Percentiles rank a stretch among this genome's conserved stretches.
Evolutionary conservation across 2,113 vertebrate species (phyloP).

Genomic region (Nibea albiflora): DNA sequence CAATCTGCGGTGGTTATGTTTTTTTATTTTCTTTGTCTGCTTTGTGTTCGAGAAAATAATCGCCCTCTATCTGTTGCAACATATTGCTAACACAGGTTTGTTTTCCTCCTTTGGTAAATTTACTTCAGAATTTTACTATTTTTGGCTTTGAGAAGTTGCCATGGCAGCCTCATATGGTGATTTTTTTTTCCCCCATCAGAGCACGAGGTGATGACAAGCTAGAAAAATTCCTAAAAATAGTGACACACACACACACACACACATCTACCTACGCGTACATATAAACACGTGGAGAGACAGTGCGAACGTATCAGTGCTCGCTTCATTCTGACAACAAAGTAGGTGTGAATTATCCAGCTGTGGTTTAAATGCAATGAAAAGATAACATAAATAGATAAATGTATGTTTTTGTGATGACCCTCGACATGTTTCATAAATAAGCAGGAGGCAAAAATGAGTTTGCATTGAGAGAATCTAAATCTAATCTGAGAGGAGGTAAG

Average conservation of each 20-base stretch:
- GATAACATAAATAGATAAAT: not conserved
- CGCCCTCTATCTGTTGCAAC: not conserved
- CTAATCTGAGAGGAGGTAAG: too few relatives aligned
- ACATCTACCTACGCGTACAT: conserved; percentile 20
- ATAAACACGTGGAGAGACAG: not conserved
- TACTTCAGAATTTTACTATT: not conserved
- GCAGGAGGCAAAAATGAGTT: too few relatives aligned
- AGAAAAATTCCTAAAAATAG: conserved; percentile 44
- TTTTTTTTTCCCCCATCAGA: not conserved
- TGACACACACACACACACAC: conserved; percentile 22
- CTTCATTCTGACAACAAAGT: not conserved
- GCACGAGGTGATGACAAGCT: conserved; percentile 44
- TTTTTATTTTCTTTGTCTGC: not conserved
- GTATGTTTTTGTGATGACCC: not conserved
- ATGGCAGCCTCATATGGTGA: conserved; percentile 16
- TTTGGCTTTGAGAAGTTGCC: conserved; percentile 22
- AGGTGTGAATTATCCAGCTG: conserved; percentile 21
- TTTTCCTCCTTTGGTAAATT: not conserved
- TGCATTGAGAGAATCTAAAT: too few relatives aligned
- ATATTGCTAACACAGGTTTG: not conserved
- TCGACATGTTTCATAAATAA: not conserved
- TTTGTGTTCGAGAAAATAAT: not conserved
- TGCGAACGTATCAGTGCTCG: not conserved
- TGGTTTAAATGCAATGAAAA: not conserved
- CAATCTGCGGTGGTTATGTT: not conserved